Evolutionary conservation across 2,888 invertebrate genomes (phyloP), one percentile per base, ranked within the genome.

Genomic region (Tortrix viridana): DNA sequence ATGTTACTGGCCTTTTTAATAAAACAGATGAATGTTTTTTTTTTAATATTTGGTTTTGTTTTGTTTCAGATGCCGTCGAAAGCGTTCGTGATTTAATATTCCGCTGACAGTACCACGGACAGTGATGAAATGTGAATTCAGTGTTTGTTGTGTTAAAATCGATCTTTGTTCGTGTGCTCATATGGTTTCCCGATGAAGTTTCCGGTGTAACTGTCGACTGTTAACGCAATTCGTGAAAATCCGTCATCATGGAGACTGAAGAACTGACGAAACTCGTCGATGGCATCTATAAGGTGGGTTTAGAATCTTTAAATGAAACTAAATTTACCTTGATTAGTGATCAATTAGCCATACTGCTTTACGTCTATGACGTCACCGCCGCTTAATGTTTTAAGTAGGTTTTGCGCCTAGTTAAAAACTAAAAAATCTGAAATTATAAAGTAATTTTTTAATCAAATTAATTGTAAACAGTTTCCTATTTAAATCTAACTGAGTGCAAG

Each of bases 181-280:
- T n/a, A n/a, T 74, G 72, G 72, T 70, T 75, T 79, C 75, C 81
- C 80, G 79, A 91, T 92, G 91, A 89, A 85, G 88, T 84, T 85
- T 85, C 79, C 79, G 71, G 89, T 89, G 88, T 90, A 84, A 84
- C 76, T 74, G 74, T 75, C 74, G 77, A 72, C 67, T 73, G 41
- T 79, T 80, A 67, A 71, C 72, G 74, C 71, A 74, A 79, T 79
- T 79, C 80, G 74, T 84, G 81, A 84, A 82, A 82, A 85, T 80
- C 78, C 74, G 74, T 85, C 85, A 77, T 77, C 75, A 93, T 96
- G 96, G 97, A 97, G 93, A 96, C 97, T 77, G 97, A 97, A 87
- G 97, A 97, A 93, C 95, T 97, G 76, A 97, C 96, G 82, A 97
- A 96, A 93, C 95, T 97, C 78, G 97, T 97, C 79, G 97, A 97